Percentiles rank a stretch among this genome's conserved stretches.
These are phyloP conservation scores for Cataglyphis cursor DNA, from an alignment of 2,888 invertebrate species.

Conservation along the genomic window DNA sequence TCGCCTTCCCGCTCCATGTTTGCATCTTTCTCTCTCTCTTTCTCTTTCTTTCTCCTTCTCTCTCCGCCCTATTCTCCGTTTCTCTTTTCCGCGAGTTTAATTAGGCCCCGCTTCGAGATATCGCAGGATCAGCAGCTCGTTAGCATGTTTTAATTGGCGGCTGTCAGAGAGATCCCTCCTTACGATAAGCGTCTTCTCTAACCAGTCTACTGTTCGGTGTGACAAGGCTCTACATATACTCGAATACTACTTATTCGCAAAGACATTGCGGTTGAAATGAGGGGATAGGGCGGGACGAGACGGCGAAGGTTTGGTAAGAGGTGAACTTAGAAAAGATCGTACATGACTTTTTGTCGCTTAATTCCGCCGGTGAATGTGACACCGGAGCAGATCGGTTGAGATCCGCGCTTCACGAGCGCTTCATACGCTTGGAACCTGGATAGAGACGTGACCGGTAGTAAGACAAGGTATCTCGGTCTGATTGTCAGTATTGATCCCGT, in stretches of 20 bases:
- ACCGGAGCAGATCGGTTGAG: constrained; percentile 42
- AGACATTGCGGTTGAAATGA: constrained; percentile 60
- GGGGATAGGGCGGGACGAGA: constrained; percentile 18
- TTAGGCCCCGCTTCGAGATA: constrained; percentile 83
- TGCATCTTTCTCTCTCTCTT: constrained; percentile 51
- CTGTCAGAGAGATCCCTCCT: constrained; percentile 85
- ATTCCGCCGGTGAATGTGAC: constrained; percentile 54
- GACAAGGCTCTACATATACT: constrained; percentile 81
- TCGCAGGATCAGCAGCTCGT: constrained; percentile 86
- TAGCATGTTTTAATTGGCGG: constrained; percentile 87
- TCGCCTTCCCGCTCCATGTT: constrained; percentile 63
- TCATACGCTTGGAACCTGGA: constrained; percentile 60
- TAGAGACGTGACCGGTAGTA: constrained; percentile 70
- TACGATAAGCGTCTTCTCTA: constrained; percentile 82
- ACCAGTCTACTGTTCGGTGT: constrained; percentile 80
- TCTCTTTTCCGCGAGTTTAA: constrained; percentile 82
- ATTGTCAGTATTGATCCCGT: constrained; percentile 68
- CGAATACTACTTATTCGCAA: constrained; percentile 75
- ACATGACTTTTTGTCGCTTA: constrained; percentile 67
- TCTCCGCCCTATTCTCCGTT: constrained; percentile 62
- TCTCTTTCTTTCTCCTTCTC: constrained; percentile 56
- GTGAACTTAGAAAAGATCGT: constrained; percentile 66
- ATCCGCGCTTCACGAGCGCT: constrained; percentile 33
- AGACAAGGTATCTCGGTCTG: constrained; percentile 69
- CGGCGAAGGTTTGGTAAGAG: constrained; percentile 49